A percentile compares a stretch with the other conserved stretches of the same genome.
These are phyloP conservation scores for Trachops cirrhosus DNA, from an alignment of 2,797 vertebrate species.

Conservation along the genomic window DNA sequence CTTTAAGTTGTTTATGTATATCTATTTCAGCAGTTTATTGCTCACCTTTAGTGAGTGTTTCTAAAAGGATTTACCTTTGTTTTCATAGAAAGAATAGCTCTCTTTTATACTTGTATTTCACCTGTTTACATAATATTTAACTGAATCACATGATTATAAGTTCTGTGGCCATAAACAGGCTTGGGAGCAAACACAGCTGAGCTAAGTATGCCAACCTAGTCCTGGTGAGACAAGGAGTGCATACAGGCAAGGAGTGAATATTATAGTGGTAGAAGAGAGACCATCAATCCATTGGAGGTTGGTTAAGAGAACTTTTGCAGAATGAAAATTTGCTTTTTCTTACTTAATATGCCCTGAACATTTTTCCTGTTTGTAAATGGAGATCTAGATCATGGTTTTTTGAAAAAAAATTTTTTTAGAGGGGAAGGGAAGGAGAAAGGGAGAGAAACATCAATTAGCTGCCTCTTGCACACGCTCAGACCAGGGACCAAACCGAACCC, in stretches of 20 bases:
- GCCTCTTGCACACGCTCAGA: too few relatives aligned
- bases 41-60: constrained; percentile 4
- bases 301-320: constrained; percentile 21
- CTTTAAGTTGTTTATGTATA: background rate
- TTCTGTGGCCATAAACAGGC: background rate
- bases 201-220: background rate
- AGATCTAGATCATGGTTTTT: background rate
- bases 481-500: too few relatives aligned
- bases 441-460: too few relatives aligned
- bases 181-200: background rate
- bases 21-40: background rate
- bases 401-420: too few relatives aligned
- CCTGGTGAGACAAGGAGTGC: background rate
- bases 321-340: constrained; percentile 9
- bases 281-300: background rate
- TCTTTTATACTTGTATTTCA: background rate
- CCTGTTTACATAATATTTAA: constrained; percentile 24
- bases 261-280: background rate
- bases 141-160: background rate
- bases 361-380: constrained; percentile 22
- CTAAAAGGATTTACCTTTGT: constrained; percentile 21
- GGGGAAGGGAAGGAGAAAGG: too few relatives aligned
- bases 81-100: constrained; percentile 14
- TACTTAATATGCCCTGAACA: background rate
- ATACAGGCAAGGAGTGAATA: background rate